These are phyloP conservation scores for Ladona fulva DNA, from an alignment of 1,140 invertebrate genomes.

Conservation along the genomic window DNA sequence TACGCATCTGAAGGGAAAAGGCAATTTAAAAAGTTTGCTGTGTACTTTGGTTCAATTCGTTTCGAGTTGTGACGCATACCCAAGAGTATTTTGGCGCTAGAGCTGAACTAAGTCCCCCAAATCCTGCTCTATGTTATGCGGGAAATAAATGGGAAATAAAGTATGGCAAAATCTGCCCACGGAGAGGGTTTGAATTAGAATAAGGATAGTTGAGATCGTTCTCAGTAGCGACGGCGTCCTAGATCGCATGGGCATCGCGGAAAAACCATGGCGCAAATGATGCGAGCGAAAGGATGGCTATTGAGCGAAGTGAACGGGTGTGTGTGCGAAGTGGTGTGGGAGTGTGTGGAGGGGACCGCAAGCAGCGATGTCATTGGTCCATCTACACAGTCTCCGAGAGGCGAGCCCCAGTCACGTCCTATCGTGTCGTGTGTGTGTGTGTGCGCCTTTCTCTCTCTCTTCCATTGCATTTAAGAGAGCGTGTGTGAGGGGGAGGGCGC, in stretches of 20 bases:
- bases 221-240: no score
- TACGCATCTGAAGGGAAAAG: no score
- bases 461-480: not conserved
- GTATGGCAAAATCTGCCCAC: no score
- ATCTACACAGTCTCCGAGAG: not conserved
- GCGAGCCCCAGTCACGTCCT: not conserved
- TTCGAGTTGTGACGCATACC: no score
- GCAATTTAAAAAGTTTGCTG: no score
- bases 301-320: constrained; percentile 37
- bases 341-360: not conserved
- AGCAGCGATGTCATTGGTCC: not conserved
- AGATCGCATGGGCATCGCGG: constrained; percentile 20
- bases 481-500: constrained; percentile 19
- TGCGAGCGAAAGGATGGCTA: constrained; percentile 38
- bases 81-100: no score
- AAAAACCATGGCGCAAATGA: constrained; percentile 28
- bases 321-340: not conserved
- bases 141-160: no score
- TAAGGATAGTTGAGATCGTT: no score
- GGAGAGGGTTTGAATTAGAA: no score
- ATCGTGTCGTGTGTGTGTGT: not conserved
- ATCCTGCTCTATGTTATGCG: no score
- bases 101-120: no score
- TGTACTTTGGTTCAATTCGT: no score
- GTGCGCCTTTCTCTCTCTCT: not conserved